A percentile compares a stretch with the other conserved stretches of the same genome.
Evolutionary conservation across 2,797 vertebrate species (phyloP).

Genomic region (Channallabes apus): DNA sequence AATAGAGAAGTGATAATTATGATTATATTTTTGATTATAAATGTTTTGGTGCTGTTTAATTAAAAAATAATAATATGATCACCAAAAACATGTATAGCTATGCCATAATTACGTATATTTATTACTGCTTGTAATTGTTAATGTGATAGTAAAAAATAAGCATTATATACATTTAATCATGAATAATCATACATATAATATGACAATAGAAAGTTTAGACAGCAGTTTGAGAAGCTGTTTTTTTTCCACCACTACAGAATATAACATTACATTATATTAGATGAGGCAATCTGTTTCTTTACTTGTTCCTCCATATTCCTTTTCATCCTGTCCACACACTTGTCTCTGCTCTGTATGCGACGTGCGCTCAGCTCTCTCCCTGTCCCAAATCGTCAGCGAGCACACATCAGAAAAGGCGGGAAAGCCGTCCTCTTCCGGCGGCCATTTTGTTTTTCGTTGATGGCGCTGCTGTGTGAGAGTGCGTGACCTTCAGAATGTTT

Average conservation of each 20-base stretch:
- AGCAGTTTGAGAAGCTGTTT: not conserved
- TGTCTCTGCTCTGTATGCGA: not conserved
- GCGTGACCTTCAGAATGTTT: slow-evolving; percentile 54
- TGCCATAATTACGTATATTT: not conserved
- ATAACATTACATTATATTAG: no score
- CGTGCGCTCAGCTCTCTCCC: not conserved
- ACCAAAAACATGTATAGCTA: not conserved
- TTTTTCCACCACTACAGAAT: not conserved
- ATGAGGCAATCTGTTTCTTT: not conserved
- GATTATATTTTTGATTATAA: not conserved
- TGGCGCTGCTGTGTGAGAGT: slow-evolving; percentile 37
- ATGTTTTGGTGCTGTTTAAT: not conserved
- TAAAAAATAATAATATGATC: not conserved
- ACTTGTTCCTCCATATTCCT: not conserved
- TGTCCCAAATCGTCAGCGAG: no score
- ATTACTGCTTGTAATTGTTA: not conserved
- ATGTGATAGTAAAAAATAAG: not conserved
- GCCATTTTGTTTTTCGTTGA: slow-evolving; percentile 22
- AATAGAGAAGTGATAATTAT: not conserved
- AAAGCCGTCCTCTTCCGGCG: slow-evolving; percentile 27
- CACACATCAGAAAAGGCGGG: not conserved
- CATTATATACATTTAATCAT: not conserved
- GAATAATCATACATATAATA: not conserved
- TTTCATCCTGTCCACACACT: not conserved
- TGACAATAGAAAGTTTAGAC: not conserved